These are phyloP conservation scores for Phylloscopus trochiloides DNA, from an alignment of 2,113 vertebrate genomes.

Conservation along the genomic window DNA sequence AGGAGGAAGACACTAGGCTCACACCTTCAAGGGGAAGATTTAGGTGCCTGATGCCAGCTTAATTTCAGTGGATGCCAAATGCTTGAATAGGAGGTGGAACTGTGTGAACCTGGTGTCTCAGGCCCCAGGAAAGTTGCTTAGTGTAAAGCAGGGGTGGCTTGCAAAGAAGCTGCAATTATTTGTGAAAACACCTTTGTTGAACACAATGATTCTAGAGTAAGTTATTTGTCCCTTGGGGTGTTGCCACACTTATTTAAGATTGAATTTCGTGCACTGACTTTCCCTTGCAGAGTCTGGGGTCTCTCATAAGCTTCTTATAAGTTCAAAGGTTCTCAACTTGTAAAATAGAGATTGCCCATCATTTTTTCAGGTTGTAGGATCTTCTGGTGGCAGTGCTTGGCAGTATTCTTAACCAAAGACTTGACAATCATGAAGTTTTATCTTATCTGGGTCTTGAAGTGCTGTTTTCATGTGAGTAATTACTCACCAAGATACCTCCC, in stretches of 20 bases:
- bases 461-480: not conserved
- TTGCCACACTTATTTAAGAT: not conserved
- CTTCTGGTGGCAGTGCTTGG: not conserved
- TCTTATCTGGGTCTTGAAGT: not conserved
- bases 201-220: not conserved
- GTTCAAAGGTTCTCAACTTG: not conserved
- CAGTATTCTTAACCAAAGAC: not conserved
- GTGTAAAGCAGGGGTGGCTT: not conserved
- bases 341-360: not conserved
- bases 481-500: not conserved
- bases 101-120: not conserved
- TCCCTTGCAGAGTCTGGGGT: not conserved
- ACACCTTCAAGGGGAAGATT: not conserved
- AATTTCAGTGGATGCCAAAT: not conserved
- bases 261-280: not conserved
- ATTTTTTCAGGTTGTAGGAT: not conserved
- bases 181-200: not conserved
- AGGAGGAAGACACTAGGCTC: not conserved
- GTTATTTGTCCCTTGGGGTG: not conserved
- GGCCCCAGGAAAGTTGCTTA: not conserved
- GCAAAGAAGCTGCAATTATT: not conserved
- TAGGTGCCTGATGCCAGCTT: not conserved
- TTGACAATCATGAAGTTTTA: not conserved
- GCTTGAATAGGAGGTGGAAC: not conserved
- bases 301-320: not conserved